Evolutionary conservation across 1,140 invertebrate species (phyloP).

Genomic region (Lepidostoma basale): DNA sequence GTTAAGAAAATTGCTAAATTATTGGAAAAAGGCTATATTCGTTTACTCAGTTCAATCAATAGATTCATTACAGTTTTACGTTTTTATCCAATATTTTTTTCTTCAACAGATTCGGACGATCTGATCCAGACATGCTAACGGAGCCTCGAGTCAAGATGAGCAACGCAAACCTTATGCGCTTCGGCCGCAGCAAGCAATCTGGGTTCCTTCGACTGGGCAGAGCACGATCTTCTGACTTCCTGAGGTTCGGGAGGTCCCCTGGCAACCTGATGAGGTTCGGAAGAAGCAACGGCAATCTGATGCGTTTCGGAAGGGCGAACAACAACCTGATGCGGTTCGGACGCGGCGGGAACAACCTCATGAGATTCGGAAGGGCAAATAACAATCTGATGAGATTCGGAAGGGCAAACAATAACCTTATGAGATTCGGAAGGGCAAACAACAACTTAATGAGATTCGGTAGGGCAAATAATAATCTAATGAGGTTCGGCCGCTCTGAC

Average conservation of each 20-base stretch:
- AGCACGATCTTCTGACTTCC: slow-evolving; percentile 30
- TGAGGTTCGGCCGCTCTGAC: slow-evolving; percentile 41
- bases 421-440: slow-evolving; percentile 27
- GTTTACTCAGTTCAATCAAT: no score
- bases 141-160: slow-evolving; percentile 28
- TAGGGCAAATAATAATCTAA: slow-evolving; percentile 35
- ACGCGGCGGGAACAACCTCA: slow-evolving; percentile 30
- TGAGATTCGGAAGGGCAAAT: slow-evolving; percentile 37
- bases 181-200: slow-evolving; percentile 31
- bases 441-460: slow-evolving; percentile 44
- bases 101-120: slow-evolving; percentile 41
- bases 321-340: slow-evolving; percentile 42
- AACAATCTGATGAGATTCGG: slow-evolving; percentile 44
- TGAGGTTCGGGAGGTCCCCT: slow-evolving; percentile 37
- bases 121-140: slow-evolving; percentile 24
- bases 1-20: no score
- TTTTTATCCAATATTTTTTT: background rate
- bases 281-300: slow-evolving; percentile 33
- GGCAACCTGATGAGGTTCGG: slow-evolving; percentile 42
- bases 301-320: slow-evolving; percentile 37
- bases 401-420: slow-evolving; percentile 20
- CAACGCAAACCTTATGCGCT: slow-evolving; percentile 40
- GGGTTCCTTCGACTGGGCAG: slow-evolving; percentile 36
- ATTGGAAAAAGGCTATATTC: no score
- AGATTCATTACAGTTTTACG: background rate